A percentile compares a stretch with the other conserved stretches of the same genome.
These are phyloP conservation scores for Acipenser ruthenus DNA, from an alignment of 2,797 vertebrate species.

Conservation along the genomic window DNA sequence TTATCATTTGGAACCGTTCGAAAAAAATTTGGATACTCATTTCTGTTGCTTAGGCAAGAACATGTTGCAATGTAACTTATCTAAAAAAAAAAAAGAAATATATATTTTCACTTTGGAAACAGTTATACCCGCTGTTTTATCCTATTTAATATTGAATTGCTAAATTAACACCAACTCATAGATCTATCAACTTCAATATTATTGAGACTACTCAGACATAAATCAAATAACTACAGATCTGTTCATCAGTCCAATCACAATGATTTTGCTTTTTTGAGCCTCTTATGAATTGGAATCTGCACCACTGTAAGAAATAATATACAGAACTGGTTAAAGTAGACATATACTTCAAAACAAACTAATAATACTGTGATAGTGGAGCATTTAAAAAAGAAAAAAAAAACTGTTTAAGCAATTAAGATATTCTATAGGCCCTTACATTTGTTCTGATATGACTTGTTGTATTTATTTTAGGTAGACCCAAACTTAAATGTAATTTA, in stretches of 20 bases:
- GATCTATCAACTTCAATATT: neutral
- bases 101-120: neutral
- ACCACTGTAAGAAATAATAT: neutral
- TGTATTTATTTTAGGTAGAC: neutral
- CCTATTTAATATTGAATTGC: neutral
- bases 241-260: neutral
- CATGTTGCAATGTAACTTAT: slow-evolving; percentile 59
- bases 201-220: neutral
- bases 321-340: too few species aligned
- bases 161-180: neutral
- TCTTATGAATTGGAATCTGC: neutral
- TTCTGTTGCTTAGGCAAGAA: slow-evolving; percentile 54
- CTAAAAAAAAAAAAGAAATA: slow-evolving; percentile 27
- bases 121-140: neutral
- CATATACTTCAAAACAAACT: too few species aligned
- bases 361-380: too few species aligned
- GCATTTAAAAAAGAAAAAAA: too few species aligned
- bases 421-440: neutral
- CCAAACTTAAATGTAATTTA: slow-evolving; percentile 26
- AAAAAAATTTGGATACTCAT: slow-evolving; percentile 51
- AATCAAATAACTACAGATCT: neutral
- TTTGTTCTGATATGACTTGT: neutral
- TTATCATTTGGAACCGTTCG: slow-evolving; percentile 59
- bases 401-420: neutral
- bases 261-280: neutral